Conservation (phyloP, 2,888 invertebrate genomes). For the Willowsia nigromaculata region DNA sequence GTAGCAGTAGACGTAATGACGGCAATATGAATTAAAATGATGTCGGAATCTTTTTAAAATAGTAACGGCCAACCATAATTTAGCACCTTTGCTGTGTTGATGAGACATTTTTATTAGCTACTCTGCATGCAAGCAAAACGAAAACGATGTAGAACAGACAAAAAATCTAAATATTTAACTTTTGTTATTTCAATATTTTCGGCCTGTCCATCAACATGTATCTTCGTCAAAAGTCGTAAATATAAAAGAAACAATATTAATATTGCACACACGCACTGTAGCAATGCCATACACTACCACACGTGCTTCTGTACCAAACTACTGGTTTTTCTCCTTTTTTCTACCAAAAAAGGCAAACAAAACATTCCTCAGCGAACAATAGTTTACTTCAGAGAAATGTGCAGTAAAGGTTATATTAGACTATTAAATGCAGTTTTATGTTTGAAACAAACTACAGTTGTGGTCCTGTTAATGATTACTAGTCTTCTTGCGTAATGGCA, state of each 20-base stretch:
- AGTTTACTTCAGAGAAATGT: not conserved
- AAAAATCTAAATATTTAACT: not conserved
- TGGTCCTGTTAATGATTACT: not conserved
- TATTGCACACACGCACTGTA: not conserved
- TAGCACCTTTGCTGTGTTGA: slow-evolving; percentile 20
- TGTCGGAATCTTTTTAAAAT: slow-evolving; percentile 21
- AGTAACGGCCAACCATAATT: slow-evolving; percentile 26
- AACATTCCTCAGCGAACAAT: not conserved
- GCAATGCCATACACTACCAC: not conserved
- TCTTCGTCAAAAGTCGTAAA: not conserved
- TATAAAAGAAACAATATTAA: not conserved
- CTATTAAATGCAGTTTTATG: slow-evolving; percentile 1
- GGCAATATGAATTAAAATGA: not conserved
- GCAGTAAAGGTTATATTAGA: not conserved
- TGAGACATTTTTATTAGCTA: slow-evolving; percentile 38
- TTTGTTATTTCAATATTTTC: not conserved
- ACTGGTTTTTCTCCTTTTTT: slow-evolving; percentile 42
- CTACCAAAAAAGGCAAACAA: not conserved
- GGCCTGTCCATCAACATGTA: not conserved
- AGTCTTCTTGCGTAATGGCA: not conserved
- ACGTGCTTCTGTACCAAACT: slow-evolving; percentile 1
- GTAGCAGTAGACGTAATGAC: not conserved
- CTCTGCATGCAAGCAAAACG: not conserved
- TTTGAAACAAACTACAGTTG: not conserved
- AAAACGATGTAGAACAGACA: not conserved